Evolutionary conservation across 2,888 invertebrate species (phyloP), one percentile per base, ranked within the genome.

Genomic region (Bellardia pandia): DNA sequence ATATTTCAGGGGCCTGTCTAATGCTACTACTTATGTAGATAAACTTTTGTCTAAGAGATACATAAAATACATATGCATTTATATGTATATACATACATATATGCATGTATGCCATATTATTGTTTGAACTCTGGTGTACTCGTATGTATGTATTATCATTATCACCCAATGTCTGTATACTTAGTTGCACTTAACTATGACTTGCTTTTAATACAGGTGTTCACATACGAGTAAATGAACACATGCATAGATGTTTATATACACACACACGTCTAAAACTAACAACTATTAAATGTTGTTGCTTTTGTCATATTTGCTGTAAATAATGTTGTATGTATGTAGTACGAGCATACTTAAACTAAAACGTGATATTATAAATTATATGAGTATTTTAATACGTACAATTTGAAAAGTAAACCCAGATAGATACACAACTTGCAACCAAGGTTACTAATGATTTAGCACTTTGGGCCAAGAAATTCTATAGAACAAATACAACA

Each of bases 361-460:
- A 40, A 60, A 68, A 80, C 40, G 62, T 79, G 69, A 11, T 56
- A 56, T 13, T 30, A 42, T 23, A n/a, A 14, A 71, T 51, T 2
- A 11, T 5, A 33, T 23, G 48, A 53, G 78, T 16, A 45, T 58
- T 33, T 37, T 42, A 45, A 42, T 30, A 42, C 9, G 64, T n/a
- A 64, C 23, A 30, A 5, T 62, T 14, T 51, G 48, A 48, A 30
- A 14, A 42, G 45, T 45, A n/a, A 56, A 33, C 56, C 45, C 37
- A 53, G 13, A 62, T 51, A 53, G 13, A 71, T n/a, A 68, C 23
- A 68, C 48, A 72, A 71, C 33, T 51, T 64, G 85, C 80, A 75
- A 56, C 16, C 53, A 76, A 62, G 77, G 77, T 60, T 77, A 72
- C 77, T 68, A 69, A 86, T 86, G 66, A 76, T 77, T 77, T 68